Percentiles rank a stretch among this genome's conserved stretches.
Conservation (phyloP, 1,140 invertebrate species). For the Condylostylus longicornis region DNA sequence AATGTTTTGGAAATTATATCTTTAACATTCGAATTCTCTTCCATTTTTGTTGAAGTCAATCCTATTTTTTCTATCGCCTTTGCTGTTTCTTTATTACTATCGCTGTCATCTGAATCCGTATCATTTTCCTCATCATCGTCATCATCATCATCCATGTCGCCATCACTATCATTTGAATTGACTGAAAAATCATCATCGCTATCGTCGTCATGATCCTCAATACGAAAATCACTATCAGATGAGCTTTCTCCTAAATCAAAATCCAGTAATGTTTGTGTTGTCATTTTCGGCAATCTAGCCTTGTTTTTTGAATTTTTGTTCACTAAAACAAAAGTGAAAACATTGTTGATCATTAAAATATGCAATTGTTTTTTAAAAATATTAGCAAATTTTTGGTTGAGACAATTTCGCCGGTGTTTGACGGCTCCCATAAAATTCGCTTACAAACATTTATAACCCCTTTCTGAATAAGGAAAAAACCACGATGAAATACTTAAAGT, state of each 20-base stretch:
- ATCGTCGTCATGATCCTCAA: conserved; percentile 70
- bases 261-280: conserved; percentile 24
- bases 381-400: too few relatives aligned
- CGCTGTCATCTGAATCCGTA: conserved; percentile 27
- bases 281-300: conserved; percentile 24
- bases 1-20: conserved; percentile 17
- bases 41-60: conserved; percentile 13
- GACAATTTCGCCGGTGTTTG: too few relatives aligned
- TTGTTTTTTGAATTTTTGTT: neutral
- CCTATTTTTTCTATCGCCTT: conserved; percentile 20
- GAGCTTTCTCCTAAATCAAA: conserved; percentile 77
- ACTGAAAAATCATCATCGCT: conserved; percentile 47
- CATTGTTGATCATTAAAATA: too few relatives aligned
- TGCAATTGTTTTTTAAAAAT: too few relatives aligned
- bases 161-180: conserved; percentile 38
- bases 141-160: conserved; percentile 30
- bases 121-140: conserved; percentile 32
- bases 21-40: conserved; percentile 8
- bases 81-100: conserved; percentile 28
- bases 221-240: conserved; percentile 88
- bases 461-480: too few relatives aligned
- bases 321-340: too few relatives aligned
- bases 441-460: too few relatives aligned
- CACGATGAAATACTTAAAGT: too few relatives aligned
- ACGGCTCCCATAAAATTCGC: too few relatives aligned